phyloP scores from a whole-genome alignment of 2,797 vertebrate species.

The Coregonus suidteri region DNA sequence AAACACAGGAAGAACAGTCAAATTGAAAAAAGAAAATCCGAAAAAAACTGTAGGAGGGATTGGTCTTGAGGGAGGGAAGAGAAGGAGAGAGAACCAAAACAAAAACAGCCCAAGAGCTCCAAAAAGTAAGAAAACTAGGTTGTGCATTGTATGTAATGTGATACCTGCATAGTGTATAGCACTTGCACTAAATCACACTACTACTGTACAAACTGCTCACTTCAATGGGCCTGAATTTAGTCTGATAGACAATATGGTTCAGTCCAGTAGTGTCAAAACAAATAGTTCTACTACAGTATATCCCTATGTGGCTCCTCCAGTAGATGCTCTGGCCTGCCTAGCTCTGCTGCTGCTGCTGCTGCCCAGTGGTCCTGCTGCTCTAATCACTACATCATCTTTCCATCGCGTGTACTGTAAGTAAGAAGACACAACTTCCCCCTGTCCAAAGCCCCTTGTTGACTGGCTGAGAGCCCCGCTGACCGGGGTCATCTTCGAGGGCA shows the following conservation, averaged over 20 bases:
- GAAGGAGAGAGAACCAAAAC: conserved; percentile 28
- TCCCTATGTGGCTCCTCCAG: no score
- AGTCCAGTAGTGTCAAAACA: background rate
- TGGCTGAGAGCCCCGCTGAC: background rate
- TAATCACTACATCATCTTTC: conserved; percentile 44
- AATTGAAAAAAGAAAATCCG: conserved; percentile 54
- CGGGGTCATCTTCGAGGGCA: conserved; percentile 29
- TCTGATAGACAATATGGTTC: background rate
- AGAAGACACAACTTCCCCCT: conserved; percentile 38
- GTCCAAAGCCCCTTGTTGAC: conserved; percentile 53
- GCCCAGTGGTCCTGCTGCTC: background rate
- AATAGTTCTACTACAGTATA: background rate
- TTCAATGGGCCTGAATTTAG: background rate
- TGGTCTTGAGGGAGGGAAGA: conserved; percentile 21
- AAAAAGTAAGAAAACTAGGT: conserved; percentile 22
- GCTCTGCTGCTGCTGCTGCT: background rate
- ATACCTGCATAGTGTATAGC: background rate
- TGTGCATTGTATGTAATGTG: conserved; percentile 19
- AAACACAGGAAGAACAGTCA: conserved; percentile 70
- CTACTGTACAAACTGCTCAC: background rate
- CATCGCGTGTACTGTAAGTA: conserved; percentile 41
- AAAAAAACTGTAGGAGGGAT: conserved; percentile 38
- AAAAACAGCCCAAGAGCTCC: conserved; percentile 24
- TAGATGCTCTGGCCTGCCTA: background rate
- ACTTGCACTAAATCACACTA: background rate